Percentiles rank a stretch among this genome's conserved stretches.
Evolutionary conservation across 2,888 invertebrate species (phyloP).

Genomic region (Lepidocyrtoides sp.): DNA sequence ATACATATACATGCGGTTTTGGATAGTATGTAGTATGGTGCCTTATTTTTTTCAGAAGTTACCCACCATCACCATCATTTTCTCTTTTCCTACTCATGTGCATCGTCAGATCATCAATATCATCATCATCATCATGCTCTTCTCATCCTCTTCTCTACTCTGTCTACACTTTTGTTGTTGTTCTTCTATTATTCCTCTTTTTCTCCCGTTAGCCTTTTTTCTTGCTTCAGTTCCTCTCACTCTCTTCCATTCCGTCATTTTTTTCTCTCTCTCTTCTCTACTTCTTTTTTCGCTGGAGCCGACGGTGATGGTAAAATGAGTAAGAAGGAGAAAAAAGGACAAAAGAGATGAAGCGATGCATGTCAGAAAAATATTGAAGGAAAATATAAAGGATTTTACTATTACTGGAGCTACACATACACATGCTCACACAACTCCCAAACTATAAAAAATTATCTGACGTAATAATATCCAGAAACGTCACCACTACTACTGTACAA

Average conservation of each 20-base stretch:
- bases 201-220: constrained; percentile 30
- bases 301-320: neutral
- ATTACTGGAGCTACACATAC: constrained; percentile 17
- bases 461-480: too few relatives aligned
- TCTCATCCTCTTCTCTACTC: constrained; percentile 2
- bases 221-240: too few relatives aligned
- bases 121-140: constrained; percentile 27
- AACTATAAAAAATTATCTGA: constrained; percentile 3
- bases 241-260: neutral
- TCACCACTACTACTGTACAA: too few relatives aligned
- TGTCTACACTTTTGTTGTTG: neutral
- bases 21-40: too few relatives aligned
- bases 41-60: neutral
- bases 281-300: constrained; percentile 17
- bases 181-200: constrained; percentile 43
- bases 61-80: constrained; percentile 53
- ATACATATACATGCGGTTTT: neutral
- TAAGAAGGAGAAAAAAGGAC: neutral
- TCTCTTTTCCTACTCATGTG: constrained; percentile 60
- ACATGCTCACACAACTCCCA: neutral
- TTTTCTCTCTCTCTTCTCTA: constrained; percentile 16
- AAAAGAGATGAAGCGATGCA: constrained; percentile 36
- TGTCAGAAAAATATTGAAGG: constrained; percentile 36
- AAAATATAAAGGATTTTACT: constrained; percentile 35
- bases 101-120: constrained; percentile 47